phyloP scores from a whole-genome alignment of 2,113 vertebrate species.

The Nycticryphes semicollaris region DNA sequence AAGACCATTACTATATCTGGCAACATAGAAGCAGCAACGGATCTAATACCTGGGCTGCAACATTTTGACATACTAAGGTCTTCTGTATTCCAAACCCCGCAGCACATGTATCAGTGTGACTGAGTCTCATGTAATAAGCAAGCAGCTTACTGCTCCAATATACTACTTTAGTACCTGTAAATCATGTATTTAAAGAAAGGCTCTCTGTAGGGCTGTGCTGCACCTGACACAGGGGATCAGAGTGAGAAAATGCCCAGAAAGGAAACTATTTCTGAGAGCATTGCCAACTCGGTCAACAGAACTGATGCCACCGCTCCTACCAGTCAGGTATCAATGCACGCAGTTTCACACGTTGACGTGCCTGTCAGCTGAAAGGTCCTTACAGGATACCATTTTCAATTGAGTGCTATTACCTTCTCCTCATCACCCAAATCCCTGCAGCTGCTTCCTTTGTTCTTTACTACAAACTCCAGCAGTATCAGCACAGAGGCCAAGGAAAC shows the following conservation, averaged over 20 bases:
- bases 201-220: not conserved
- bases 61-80: not conserved
- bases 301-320: not conserved
- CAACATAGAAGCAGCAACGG: not conserved
- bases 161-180: not conserved
- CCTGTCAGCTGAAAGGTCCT: not conserved
- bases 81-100: not conserved
- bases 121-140: rapidly evolving
- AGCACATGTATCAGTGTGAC: not conserved
- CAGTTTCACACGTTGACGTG: not conserved
- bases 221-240: not conserved
- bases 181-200: not conserved
- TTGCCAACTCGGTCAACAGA: not conserved
- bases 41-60: not conserved
- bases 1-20: not conserved
- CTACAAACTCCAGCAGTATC: not conserved
- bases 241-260: not conserved
- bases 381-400: not conserved
- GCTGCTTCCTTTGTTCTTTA: not conserved
- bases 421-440: not conserved
- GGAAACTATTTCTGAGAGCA: not conserved
- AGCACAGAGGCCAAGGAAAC: not conserved
- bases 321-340: not conserved
- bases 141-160: not conserved
- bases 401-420: not conserved